phyloP scores from a whole-genome alignment of 2,113 vertebrate genomes.

The Hoplias malabaricus region DNA sequence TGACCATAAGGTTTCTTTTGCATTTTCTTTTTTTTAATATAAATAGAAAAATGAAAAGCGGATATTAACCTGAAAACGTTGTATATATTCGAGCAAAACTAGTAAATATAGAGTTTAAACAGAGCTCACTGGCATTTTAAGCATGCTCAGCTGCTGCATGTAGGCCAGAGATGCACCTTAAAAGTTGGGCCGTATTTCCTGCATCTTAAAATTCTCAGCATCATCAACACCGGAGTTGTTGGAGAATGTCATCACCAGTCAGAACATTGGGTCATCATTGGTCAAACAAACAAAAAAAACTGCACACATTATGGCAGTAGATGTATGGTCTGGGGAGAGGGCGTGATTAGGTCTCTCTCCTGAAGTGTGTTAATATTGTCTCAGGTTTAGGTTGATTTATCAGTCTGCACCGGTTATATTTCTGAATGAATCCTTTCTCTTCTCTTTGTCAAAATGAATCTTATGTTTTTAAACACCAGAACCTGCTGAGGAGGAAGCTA shows the following conservation, averaged over 20 bases:
- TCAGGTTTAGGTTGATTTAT: neutral
- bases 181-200: neutral
- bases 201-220: constrained; percentile 1
- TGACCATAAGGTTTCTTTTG: neutral
- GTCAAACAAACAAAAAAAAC: neutral
- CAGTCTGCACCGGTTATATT: neutral
- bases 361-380: neutral
- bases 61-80: too few species aligned
- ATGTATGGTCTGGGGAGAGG: too few species aligned
- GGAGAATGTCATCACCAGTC: constrained; percentile 27
- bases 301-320: neutral
- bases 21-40: neutral
- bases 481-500: constrained; percentile 44
- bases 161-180: neutral
- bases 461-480: constrained; percentile 30
- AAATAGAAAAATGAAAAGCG: too few species aligned
- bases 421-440: neutral
- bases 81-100: too few species aligned
- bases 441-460: neutral
- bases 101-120: too few species aligned
- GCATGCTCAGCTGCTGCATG: constrained; percentile 16
- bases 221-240: neutral
- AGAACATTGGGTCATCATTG: constrained; percentile 52
- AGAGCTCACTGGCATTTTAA: neutral
- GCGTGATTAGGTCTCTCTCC: too few species aligned